Conservation (phyloP, 2,888 invertebrate species). For the Amblyteles armatorius region DNA sequence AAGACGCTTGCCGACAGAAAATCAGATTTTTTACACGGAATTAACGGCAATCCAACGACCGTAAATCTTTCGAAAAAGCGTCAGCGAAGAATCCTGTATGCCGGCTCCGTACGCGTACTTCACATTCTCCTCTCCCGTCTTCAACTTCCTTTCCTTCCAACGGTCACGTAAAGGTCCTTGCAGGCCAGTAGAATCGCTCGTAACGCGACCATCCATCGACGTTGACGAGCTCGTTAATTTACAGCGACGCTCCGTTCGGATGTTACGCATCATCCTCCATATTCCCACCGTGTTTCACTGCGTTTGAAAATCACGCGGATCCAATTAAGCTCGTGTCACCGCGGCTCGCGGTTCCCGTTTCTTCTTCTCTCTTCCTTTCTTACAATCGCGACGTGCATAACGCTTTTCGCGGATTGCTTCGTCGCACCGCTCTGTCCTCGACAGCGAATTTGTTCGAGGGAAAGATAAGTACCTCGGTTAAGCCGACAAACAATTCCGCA, state of each 20-base stretch:
- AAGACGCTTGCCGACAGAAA: background rate
- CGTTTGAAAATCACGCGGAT: constrained; percentile 44
- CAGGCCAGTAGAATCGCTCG: constrained; percentile 10
- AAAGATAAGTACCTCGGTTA: background rate
- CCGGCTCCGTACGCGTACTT: constrained; percentile 47
- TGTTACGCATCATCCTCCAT: constrained; percentile 3
- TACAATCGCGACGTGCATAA: background rate
- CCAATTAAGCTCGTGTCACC: constrained; percentile 61
- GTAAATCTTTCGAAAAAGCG: constrained; percentile 59
- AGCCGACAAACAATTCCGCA: background rate
- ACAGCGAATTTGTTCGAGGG: constrained; percentile 7
- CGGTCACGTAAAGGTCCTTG: constrained; percentile 43
- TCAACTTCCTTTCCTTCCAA: constrained; percentile 3
- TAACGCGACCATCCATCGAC: constrained; percentile 49
- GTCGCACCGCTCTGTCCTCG: constrained; percentile 4
- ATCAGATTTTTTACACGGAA: background rate
- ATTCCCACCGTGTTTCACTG: constrained; percentile 31
- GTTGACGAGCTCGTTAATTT: constrained; percentile 66
- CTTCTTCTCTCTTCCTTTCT: background rate
- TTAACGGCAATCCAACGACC: constrained; percentile 42
- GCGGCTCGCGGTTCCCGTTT: background rate
- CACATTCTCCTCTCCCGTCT: background rate
- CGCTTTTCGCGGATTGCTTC: background rate
- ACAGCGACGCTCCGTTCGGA: constrained; percentile 30
- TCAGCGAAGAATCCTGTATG: constrained; percentile 66